Base-by-base conservation (phyloP, 1,140 invertebrate genomes). In the Piezodorus guildinii region DNA sequence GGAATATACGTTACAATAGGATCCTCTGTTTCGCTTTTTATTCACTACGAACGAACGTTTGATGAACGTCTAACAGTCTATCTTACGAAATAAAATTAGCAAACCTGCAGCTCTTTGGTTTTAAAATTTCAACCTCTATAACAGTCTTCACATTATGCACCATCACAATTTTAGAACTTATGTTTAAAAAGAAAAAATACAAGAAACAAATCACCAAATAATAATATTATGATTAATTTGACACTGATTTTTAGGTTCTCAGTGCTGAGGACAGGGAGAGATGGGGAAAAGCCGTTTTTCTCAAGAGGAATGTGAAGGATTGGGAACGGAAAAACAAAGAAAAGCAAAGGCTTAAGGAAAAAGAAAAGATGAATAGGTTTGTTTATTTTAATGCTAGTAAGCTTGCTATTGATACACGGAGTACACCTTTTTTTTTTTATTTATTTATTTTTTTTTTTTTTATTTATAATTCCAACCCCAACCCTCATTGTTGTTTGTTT, bases 281-380 rank as follows among this genome's bases (percentile, higher is more conserved):
- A 8, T 68, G 61, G 60, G 46, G 60, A n/a, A 67, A 86, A 84
- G 70, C 83, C 19, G 77, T 85, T 27, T 86, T 85, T 73, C 73
- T 87, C 23, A 77, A 77, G 59, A 78, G 85, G 71, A 85, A 81
- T 71, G 73, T 81, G 27, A 74, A 77, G 52, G 74, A 75, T n/a
- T 81, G 77, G 72, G 52, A 56, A 25, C 25, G 23, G 14, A 56
- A 56, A 72, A 72, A 65, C 62, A 67, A 30, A 62, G 46, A 60
- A 63, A 60, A 14, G 60, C 58, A 16, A 62, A 62, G 21, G n/a
- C 49, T 23, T n/a, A 49, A 54, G 59, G 30, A 46, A 51, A 67
- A 30, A 63, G 10, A 34, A 56, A 49, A 51, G 60, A n/a, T 30
- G 12, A 65, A 67, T 52, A 64, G 49, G 60, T 46, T 46, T 17